Base-by-base conservation (phyloP, 2,113 vertebrate genomes). In the Indicator indicator region DNA sequence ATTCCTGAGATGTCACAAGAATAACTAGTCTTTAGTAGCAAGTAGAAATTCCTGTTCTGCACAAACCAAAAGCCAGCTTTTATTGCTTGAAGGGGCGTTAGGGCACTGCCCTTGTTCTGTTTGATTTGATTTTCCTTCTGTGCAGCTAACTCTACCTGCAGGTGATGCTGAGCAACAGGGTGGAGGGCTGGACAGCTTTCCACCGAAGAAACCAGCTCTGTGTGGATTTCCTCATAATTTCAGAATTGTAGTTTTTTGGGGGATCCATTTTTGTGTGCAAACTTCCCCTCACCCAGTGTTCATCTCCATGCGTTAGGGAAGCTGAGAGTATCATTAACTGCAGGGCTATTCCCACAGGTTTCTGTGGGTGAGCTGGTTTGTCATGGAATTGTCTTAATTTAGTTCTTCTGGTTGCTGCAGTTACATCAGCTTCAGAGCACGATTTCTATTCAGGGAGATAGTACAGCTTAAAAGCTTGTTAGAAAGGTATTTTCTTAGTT, bases 331-430 rank as follows among this genome's bases (percentile, higher is more conserved):
- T 11, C 0, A 0, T 15, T 15, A 42, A 42, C 24, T 56, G 54
- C 14, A 4, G 0, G 0, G 42, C 9, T 0, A 0, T 89, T 86
- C 74, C 44, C 18, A 30, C 54, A 30, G 19, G 21, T 68, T 92
- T 60, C 42, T 84, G 42, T 36, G 36, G 36, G 1, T 46, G 77
- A 64, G 74, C 58, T 60, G 56, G 14, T 94, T 68, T 62, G 23
- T n/a, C 69, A 42, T 6, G 0, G 3, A 76, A 58, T 36, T 11
- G 11, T 71, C 54, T 44, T 69, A 48, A 75, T 86, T 80, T 63
- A 80, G 24, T 42, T 93, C 73, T 58, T 56, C 64, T 86, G 20
- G 58, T 70, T 54, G 27, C 38, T 3, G 2, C 46, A 84, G 32
- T 42, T 87, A 2, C 52, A 28, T 59, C 13, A 9, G 10, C 89